Percentiles rank a stretch among this genome's conserved stretches.
Evolutionary conservation across 2,797 vertebrate genomes (phyloP).

Genomic region (Lates japonicus): DNA sequence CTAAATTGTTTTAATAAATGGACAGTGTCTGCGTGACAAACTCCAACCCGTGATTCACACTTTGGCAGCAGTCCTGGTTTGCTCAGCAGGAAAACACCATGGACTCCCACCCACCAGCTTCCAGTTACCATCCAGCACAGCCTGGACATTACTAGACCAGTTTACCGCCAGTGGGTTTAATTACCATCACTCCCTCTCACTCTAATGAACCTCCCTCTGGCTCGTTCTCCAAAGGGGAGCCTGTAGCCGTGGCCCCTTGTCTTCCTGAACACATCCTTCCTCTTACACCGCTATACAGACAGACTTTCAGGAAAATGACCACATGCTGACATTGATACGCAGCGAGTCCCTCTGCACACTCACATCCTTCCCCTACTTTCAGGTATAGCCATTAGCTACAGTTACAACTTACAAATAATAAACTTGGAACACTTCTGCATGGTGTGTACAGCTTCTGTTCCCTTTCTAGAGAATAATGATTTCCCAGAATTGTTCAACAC

Average conservation of each 20-base stretch:
- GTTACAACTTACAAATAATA: neutral
- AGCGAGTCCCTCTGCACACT: too few relatives aligned
- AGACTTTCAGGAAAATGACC: neutral
- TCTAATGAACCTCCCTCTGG: neutral
- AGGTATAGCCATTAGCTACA: neutral
- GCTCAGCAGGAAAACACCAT: neutral
- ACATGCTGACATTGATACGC: rapidly evolving
- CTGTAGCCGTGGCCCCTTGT: neutral
- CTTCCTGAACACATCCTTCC: slow-evolving; percentile 25
- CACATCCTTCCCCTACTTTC: neutral
- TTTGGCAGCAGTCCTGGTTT: neutral
- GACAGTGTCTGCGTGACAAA: neutral
- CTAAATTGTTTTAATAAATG: too few relatives aligned
- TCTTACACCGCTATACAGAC: neutral
- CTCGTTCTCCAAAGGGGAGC: neutral
- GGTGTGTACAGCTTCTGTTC: rapidly evolving
- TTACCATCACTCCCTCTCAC: neutral
- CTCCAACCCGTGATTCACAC: neutral
- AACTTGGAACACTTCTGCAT: neutral
- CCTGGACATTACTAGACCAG: neutral
- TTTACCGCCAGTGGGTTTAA: neutral
- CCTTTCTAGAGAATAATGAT: neutral
- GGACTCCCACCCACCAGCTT: neutral
- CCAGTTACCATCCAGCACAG: neutral
- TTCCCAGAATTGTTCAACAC: slow-evolving; percentile 43